Evolutionary conservation across 2,797 vertebrate genomes (phyloP).

Genomic region (Kryptolebias ocellatus): DNA sequence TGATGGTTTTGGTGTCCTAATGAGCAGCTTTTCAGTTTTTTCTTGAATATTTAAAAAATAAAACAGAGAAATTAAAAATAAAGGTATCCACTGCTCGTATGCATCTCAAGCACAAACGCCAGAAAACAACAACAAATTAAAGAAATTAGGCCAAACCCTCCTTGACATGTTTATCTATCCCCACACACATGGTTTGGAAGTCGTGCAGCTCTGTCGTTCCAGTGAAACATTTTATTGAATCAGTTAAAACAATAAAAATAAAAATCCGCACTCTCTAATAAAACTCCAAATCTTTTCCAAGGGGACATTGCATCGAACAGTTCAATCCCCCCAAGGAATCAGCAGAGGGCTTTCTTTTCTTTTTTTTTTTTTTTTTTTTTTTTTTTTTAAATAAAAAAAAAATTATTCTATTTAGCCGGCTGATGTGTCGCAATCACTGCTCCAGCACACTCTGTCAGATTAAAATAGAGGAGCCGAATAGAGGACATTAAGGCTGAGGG

Average conservation of each 20-base stretch:
- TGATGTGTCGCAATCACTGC: slow-evolving; percentile 83
- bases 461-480: slow-evolving; percentile 79
- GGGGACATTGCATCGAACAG: slow-evolving; percentile 70
- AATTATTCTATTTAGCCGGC: slow-evolving; percentile 84
- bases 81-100: too few species aligned
- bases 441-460: slow-evolving; percentile 81
- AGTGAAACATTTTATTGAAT: slow-evolving; percentile 40
- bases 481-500: slow-evolving; percentile 83
- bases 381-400: slow-evolving; percentile 46
- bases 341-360: slow-evolving; percentile 24
- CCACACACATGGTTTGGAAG: slow-evolving; percentile 35
- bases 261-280: slow-evolving; percentile 57
- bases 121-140: background rate
- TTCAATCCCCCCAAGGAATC: slow-evolving; percentile 62
- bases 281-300: slow-evolving; percentile 61
- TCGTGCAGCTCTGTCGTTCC: slow-evolving; percentile 29
- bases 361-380: too few species aligned
- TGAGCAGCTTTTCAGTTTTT: too few species aligned
- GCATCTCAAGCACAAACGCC: background rate
- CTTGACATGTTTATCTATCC: background rate
- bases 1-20: too few species aligned
- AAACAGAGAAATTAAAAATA: too few species aligned
- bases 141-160: slow-evolving; percentile 23
- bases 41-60: too few species aligned
- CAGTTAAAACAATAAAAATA: background rate